Evolutionary conservation across 2,113 vertebrate genomes (phyloP).

Genomic region (Austrofundulus limnaeus): DNA sequence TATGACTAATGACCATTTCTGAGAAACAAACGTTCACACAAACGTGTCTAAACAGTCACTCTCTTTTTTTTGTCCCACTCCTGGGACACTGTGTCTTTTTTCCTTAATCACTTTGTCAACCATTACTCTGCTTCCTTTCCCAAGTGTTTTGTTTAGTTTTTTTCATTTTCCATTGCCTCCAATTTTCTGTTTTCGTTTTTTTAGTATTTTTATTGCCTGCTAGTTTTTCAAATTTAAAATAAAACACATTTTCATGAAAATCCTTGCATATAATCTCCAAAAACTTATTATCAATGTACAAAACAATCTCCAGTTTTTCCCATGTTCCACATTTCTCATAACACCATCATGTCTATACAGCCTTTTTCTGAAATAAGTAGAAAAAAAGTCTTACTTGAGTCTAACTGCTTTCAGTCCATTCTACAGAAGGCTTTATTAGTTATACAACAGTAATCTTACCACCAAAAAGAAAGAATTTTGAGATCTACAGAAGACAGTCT

Average conservation of each 20-base stretch:
- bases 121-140: neutral
- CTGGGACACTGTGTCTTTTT: neutral
- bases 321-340: no score
- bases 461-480: neutral
- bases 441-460: neutral
- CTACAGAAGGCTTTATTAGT: neutral
- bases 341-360: no score
- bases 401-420: neutral
- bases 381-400: no score
- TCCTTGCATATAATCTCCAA: no score
- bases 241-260: neutral
- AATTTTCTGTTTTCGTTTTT: no score
- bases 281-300: neutral
- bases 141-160: neutral
- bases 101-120: neutral
- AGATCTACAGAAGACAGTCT: neutral
- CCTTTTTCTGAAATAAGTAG: no score
- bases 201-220: neutral
- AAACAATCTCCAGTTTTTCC: neutral
- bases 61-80: neutral
- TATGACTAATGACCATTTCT: constrained; percentile 40
- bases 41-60: constrained; percentile 11
- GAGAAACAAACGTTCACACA: constrained; percentile 24
- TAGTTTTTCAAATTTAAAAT: neutral
- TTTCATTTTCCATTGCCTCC: neutral